A percentile compares a stretch with the other conserved stretches of the same genome.
These are phyloP conservation scores for Coptotermes formosanus DNA, from an alignment of 1,140 invertebrate genomes.

Conservation along the genomic window DNA sequence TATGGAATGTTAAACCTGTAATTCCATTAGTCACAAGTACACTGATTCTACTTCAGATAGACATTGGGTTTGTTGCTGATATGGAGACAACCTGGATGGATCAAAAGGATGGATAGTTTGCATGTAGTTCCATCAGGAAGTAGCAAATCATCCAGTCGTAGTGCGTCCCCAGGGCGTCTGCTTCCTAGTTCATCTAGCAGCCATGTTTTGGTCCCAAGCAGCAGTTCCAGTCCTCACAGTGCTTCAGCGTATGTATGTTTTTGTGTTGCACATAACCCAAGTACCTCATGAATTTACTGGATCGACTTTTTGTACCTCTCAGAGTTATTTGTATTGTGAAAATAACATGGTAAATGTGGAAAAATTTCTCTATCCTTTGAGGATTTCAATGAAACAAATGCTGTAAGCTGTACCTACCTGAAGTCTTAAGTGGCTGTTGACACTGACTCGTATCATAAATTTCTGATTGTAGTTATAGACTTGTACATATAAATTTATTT, in stretches of 20 bases:
- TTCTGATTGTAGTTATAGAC: too few relatives aligned
- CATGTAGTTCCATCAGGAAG: slow-evolving; percentile 31
- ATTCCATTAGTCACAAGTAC: background rate
- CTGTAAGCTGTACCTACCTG: too few relatives aligned
- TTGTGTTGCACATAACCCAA: background rate
- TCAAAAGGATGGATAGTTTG: slow-evolving; percentile 33
- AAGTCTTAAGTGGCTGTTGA: too few relatives aligned
- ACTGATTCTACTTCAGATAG: background rate
- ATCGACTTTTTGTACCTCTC: too few relatives aligned
- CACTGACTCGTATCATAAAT: too few relatives aligned
- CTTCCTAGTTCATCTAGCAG: slow-evolving; percentile 22
- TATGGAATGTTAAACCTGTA: background rate
- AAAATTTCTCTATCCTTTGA: too few relatives aligned
- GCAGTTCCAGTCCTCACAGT: background rate
- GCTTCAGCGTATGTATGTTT: slow-evolving; percentile 6
- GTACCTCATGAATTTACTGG: background rate
- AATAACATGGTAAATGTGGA: too few relatives aligned
- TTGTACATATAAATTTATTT: too few relatives aligned
- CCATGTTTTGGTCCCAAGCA: background rate
- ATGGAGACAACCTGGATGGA: background rate
- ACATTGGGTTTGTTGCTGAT: background rate
- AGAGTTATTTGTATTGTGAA: too few relatives aligned
- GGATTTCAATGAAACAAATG: too few relatives aligned
- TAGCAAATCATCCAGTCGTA: slow-evolving; percentile 33
- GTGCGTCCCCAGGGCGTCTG: slow-evolving; percentile 31